Conservation (phyloP, 2,888 invertebrate species). For the Volucella inflata region DNA sequence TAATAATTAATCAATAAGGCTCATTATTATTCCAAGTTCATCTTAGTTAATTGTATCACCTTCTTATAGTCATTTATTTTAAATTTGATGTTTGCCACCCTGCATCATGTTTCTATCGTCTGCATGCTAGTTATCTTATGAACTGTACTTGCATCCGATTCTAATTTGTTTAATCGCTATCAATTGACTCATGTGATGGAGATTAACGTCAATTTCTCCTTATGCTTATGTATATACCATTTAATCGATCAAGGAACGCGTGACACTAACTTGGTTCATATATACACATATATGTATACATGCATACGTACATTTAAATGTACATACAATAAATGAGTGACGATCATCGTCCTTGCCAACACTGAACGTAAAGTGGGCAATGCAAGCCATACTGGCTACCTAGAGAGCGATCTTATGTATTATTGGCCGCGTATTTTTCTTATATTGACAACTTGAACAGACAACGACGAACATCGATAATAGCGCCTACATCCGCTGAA, state of each 20-base stretch:
- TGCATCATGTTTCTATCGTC: conserved; percentile 1
- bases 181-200: conserved; percentile 34
- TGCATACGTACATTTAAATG: too few relatives aligned
- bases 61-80: too few relatives aligned
- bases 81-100: too few relatives aligned
- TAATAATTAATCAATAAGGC: too few relatives aligned
- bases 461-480: conserved; percentile 45
- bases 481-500: conserved; percentile 58
- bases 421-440: conserved; percentile 29
- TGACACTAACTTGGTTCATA: not conserved
- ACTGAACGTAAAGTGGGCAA: not conserved
- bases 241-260: conserved; percentile 8
- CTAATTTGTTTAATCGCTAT: conserved; percentile 55
- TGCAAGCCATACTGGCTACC: conserved; percentile 25
- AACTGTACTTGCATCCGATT: conserved; percentile 57
- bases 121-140: conserved; percentile 49
- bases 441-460: conserved; percentile 36
- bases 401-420: conserved; percentile 1
- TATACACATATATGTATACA: too few relatives aligned
- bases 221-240: not conserved
- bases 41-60: too few relatives aligned
- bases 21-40: too few relatives aligned
- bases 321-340: conserved; percentile 27
- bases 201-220: conserved; percentile 34
- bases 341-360: conserved; percentile 8